These are phyloP conservation scores for Pseudococcus longispinus DNA, from an alignment of 2,888 invertebrate species.

Conservation along the genomic window DNA sequence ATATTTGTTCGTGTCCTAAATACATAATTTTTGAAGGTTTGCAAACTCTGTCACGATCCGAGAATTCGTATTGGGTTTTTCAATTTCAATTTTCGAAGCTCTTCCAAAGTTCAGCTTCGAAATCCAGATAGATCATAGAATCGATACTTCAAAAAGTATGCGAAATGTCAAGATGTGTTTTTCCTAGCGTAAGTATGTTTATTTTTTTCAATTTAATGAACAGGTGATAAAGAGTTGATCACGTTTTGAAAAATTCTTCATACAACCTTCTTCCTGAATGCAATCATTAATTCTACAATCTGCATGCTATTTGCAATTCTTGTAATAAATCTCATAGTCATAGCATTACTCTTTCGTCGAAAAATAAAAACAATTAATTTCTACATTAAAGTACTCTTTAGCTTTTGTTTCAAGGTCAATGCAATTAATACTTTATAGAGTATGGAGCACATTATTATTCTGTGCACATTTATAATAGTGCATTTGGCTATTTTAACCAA, in stretches of 20 bases:
- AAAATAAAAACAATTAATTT: constrained; percentile 24
- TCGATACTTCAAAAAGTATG: too few relatives aligned
- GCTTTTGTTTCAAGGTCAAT: not conserved
- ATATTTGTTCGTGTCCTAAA: constrained; percentile 48
- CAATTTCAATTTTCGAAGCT: not conserved
- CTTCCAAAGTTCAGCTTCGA: too few relatives aligned
- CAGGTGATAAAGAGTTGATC: constrained; percentile 7
- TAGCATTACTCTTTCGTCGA: not conserved
- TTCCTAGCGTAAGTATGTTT: too few relatives aligned
- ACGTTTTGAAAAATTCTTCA: not conserved
- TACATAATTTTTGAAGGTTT: constrained; percentile 50
- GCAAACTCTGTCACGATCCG: constrained; percentile 25
- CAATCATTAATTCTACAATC: not conserved
- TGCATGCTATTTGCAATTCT: not conserved
- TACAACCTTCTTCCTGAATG: not conserved
- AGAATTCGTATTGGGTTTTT: not conserved
- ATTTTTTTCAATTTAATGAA: not conserved
- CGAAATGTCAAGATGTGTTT: not conserved
- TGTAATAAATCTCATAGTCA: not conserved
- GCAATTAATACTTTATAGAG: not conserved
- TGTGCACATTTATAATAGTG: not conserved
- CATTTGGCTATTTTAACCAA: not conserved
- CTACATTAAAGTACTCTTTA: not conserved
- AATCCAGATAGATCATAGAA: too few relatives aligned
- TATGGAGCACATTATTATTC: not conserved